Percentiles rank a stretch among this genome's conserved stretches.
These are phyloP conservation scores for Oopsacas minuta DNA, from an alignment of 37 sponge, comb jelly and placozoan genomes.

Conservation along the genomic window DNA sequence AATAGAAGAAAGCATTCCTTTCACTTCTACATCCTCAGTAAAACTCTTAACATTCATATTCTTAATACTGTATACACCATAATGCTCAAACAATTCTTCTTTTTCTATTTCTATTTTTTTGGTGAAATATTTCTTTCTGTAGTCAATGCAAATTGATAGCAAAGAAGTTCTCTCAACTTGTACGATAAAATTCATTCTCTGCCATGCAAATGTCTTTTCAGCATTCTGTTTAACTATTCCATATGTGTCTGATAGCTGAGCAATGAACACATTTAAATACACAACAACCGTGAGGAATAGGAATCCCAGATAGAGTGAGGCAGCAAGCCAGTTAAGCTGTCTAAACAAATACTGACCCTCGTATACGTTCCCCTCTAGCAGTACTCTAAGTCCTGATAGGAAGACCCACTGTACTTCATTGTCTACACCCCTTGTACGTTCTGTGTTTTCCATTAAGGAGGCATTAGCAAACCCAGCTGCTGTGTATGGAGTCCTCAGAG, in stretches of 20 bases:
- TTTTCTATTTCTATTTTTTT: background rate
- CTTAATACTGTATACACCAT: slow-evolving; percentile 5
- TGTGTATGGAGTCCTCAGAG: background rate
- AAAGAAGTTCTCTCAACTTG: background rate
- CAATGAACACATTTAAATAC: slow-evolving; percentile 7
- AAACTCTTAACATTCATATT: background rate
- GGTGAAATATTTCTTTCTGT: background rate
- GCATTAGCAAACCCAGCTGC: background rate
- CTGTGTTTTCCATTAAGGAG: background rate
- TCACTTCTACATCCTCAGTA: background rate
- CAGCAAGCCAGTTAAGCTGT: slow-evolving; percentile 8
- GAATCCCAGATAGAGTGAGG: background rate
- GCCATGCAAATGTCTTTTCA: background rate
- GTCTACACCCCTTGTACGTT: background rate
- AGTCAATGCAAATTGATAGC: background rate
- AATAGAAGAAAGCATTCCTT: slow-evolving; percentile 8
- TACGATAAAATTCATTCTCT: background rate
- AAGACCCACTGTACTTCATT: background rate
- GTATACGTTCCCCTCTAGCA: background rate
- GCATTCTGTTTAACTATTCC: background rate
- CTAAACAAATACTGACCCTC: background rate
- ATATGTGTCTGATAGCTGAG: background rate
- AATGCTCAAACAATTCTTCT: background rate
- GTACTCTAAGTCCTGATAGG: slow-evolving; percentile 2
- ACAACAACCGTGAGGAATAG: slow-evolving; percentile 1